Evolutionary conservation across 2,113 vertebrate genomes (phyloP), one percentile per base, ranked within the genome.

Genomic region (Cervus canadensis): DNA sequence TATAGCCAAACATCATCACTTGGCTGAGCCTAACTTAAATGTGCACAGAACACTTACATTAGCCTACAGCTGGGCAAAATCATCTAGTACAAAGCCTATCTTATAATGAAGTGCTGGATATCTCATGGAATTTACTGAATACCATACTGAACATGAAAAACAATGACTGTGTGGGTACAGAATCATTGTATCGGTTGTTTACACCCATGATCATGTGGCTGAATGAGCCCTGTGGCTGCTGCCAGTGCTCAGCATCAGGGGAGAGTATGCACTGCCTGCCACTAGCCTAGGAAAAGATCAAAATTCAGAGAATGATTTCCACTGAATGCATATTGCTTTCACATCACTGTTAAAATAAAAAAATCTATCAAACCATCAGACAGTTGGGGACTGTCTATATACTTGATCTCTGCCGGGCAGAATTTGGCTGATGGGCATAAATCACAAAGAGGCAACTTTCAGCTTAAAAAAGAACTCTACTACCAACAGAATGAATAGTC

Each of bases 391-490:
- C 56, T 45, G 5, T 50, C 14, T 48, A 40, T 26, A 83, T 36
- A 56, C 19, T 50, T 43, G 59, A 71, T 94, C 60, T 87, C 59
- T 78, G 54, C 28, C 23, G 30, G 71, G 36, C 81, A 86, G 15
- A 95, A 94, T 76, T 64, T 86, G 48, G 50, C 84, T 67, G 82
- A 89, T 5, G 59, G 7, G 19, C 26, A 14, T 59, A 85, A 74
- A 13, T 95, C 52, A 92, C 76, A 94, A 79, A 94, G 30, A 92
- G 15, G 28, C 23, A 62, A 64, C 33, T 88, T 71, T 82, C 71
- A 52, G n/a, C 6, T 84, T 89, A 93, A 92, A 79, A 89, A 97
- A 78, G 45, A 85, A 95, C 21, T 94, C 56, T 54, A 50, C 82
- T 54, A 23, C 36, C 50, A 93, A 89, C 13, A 79, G 5, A 91